phyloP scores from a whole-genome alignment of 2,113 vertebrate genomes.

The Plecotus auritus region DNA sequence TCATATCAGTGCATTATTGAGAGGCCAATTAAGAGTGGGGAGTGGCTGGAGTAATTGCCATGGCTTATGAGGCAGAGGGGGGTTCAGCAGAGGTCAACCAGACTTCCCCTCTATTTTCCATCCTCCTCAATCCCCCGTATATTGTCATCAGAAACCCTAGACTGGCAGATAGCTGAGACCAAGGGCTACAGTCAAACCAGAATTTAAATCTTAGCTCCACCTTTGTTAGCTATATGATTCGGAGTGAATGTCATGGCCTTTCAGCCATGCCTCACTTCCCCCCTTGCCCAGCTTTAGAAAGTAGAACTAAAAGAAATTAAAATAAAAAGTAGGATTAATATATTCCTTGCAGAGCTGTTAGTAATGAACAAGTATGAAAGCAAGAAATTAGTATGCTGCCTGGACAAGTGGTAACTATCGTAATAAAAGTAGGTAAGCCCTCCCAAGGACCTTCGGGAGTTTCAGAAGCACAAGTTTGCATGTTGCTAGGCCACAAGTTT shows the following conservation, averaged over 20 bases:
- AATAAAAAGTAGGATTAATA: not conserved
- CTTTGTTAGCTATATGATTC: not conserved
- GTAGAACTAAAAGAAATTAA: too few relatives aligned
- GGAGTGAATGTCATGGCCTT: fast-evolving
- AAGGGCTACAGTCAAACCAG: not conserved
- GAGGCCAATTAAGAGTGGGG: not conserved
- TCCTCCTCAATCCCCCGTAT: too few relatives aligned
- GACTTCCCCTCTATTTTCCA: not conserved
- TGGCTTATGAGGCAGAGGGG: not conserved
- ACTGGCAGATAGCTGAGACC: too few relatives aligned
- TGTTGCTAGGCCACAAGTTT: not conserved
- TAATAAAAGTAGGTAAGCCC: not conserved
- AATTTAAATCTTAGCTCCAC: not conserved
- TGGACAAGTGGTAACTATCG: not conserved
- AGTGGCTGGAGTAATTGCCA: not conserved
- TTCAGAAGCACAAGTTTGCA: not conserved
- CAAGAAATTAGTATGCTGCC: not conserved
- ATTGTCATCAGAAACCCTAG: not conserved
- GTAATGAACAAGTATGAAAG: not conserved
- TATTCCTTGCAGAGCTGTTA: not conserved
- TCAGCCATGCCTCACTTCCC: too few relatives aligned
- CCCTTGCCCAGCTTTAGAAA: not conserved
- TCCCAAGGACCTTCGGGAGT: not conserved
- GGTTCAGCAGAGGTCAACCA: not conserved
- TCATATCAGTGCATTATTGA: not conserved